Conservation (phyloP, 2,797 vertebrate species). For the Ceryle rudis region DNA sequence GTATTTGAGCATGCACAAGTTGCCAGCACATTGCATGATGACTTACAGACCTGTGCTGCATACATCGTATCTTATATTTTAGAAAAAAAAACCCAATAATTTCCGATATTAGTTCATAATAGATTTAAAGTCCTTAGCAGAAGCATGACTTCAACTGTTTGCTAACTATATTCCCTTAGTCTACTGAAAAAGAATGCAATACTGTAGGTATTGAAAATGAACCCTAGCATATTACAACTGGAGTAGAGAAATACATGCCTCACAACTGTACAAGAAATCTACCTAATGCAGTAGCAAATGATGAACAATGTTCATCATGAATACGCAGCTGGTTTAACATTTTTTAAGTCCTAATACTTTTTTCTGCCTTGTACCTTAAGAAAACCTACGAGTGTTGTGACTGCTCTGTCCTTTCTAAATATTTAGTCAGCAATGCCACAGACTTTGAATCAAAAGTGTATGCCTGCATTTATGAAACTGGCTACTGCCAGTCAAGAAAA, state of each 20-base stretch:
- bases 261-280: not conserved
- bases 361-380: not conserved
- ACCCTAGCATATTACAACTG: not conserved
- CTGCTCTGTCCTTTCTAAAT: not conserved
- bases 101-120: not conserved
- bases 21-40: not conserved
- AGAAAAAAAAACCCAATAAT: not conserved
- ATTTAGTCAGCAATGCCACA: not conserved
- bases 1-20: not conserved
- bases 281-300: not conserved
- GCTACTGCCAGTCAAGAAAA: not conserved
- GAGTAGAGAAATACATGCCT: not conserved
- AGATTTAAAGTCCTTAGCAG: not conserved
- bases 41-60: not conserved
- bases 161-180: not conserved
- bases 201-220: not conserved
- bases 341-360: not conserved
- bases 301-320: not conserved
- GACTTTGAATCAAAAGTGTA: not conserved
- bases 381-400: not conserved
- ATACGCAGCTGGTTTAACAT: not conserved
- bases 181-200: not conserved
- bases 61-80: not conserved
- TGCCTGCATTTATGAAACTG: not conserved
- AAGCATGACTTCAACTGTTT: not conserved